These are phyloP conservation scores for Lichenostomus cassidix DNA, from an alignment of 2,113 vertebrate genomes.

Conservation along the genomic window DNA sequence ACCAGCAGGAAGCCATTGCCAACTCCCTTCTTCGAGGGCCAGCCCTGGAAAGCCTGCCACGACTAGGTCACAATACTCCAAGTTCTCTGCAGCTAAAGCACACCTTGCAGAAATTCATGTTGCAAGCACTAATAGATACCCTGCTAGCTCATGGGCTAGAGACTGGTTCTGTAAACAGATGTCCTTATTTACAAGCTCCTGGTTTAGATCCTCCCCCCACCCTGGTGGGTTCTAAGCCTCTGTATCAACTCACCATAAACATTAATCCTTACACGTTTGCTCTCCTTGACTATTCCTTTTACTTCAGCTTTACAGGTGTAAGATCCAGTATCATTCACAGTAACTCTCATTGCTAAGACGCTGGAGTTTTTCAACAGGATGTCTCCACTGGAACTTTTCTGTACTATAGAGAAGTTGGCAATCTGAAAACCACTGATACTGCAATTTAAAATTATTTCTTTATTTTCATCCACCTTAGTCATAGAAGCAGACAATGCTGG, in stretches of 20 bases:
- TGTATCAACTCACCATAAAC: slow-evolving; percentile 66
- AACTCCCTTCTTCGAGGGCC: neutral
- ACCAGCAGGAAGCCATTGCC: neutral
- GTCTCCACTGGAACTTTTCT: neutral
- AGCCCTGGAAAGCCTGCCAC: neutral
- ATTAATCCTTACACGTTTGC: slow-evolving; percentile 33
- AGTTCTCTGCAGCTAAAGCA: neutral
- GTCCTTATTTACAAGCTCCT: neutral
- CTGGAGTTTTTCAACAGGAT: neutral
- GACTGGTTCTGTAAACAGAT: neutral
- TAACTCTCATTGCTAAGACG: neutral
- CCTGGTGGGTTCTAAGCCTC: neutral
- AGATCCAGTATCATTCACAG: slow-evolving; percentile 43
- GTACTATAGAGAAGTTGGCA: slow-evolving; percentile 41
- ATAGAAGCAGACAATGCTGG: slow-evolving; percentile 22
- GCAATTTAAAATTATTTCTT: slow-evolving; percentile 12
- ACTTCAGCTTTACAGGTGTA: slow-evolving; percentile 63
- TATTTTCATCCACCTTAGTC: slow-evolving; percentile 47
- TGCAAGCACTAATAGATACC: neutral
- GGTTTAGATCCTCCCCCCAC: neutral
- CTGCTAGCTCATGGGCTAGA: neutral
- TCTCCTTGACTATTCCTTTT: slow-evolving; percentile 65
- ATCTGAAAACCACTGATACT: neutral
- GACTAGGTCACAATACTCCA: neutral
- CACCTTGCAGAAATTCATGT: neutral